phyloP scores from a whole-genome alignment of 2,113 vertebrate species.

The Gymnocephalus cernua region DNA sequence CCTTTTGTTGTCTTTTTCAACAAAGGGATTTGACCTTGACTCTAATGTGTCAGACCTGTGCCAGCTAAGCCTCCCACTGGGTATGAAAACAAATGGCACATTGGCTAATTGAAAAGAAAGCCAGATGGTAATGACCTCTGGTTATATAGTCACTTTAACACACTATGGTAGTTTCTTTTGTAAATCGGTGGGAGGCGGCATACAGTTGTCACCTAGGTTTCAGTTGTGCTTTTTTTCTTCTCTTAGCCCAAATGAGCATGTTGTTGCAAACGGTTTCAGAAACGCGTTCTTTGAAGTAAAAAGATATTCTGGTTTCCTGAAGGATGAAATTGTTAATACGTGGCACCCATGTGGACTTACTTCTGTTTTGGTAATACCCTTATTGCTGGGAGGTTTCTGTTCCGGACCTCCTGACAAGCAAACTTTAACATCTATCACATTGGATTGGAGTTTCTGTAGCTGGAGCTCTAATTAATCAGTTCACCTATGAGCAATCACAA shows the following conservation, averaged over 20 bases:
- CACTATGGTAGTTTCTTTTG: neutral
- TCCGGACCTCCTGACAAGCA: constrained; percentile 5
- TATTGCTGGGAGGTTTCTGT: neutral
- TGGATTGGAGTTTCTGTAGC: neutral
- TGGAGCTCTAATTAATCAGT: neutral
- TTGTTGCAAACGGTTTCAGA: neutral
- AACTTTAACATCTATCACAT: neutral
- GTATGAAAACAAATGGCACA: constrained; percentile 39
- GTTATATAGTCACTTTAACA: constrained; percentile 4
- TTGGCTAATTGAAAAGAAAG: constrained; percentile 41
- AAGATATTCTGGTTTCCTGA: neutral
- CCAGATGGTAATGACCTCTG: constrained; percentile 52
- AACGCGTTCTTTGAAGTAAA: constrained; percentile 1
- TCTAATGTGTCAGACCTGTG: constrained; percentile 30
- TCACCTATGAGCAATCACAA: neutral
- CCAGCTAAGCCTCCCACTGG: constrained; percentile 15
- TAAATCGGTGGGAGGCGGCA: neutral
- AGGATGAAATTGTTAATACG: neutral
- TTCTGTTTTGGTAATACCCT: neutral
- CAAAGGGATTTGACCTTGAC: constrained; percentile 53
- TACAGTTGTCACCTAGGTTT: neutral
- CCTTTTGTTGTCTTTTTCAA: constrained; percentile 23
- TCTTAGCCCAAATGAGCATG: neutral
- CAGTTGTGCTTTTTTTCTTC: neutral
- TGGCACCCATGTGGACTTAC: neutral